Evolutionary conservation across 2,797 vertebrate genomes (phyloP).

Genomic region (Pantherophis alleghaniensis): DNA sequence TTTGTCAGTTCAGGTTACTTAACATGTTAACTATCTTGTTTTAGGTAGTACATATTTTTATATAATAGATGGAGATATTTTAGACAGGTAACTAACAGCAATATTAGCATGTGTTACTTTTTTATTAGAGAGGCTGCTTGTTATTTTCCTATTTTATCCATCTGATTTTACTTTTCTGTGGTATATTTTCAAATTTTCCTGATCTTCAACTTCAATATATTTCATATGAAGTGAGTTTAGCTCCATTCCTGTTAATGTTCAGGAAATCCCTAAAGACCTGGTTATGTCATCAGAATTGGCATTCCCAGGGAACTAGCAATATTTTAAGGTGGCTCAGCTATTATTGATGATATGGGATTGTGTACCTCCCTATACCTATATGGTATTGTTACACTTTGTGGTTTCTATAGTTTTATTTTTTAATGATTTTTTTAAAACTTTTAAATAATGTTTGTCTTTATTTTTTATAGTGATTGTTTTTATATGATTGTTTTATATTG

Average conservation of each 20-base stretch:
- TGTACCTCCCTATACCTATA: background rate
- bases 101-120: background rate
- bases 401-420: background rate
- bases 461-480: background rate
- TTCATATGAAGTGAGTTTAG: background rate
- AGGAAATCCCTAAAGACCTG: background rate
- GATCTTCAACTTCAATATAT: background rate
- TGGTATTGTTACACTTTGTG: background rate
- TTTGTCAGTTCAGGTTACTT: background rate
- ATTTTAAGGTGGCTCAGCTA: background rate
- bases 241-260: background rate
- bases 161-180: background rate
- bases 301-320: background rate
- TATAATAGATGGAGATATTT: background rate
- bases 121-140: background rate
- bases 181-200: background rate
- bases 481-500: background rate
- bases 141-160: background rate
- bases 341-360: background rate
- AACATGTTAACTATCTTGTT: background rate
- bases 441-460: background rate
- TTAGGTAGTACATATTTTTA: background rate
- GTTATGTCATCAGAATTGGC: background rate
- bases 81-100: background rate
- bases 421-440: background rate